Percentiles rank a stretch among this genome's conserved stretches.
Evolutionary conservation across 2,888 invertebrate species (phyloP).

Genomic region (Gibbula magus): DNA sequence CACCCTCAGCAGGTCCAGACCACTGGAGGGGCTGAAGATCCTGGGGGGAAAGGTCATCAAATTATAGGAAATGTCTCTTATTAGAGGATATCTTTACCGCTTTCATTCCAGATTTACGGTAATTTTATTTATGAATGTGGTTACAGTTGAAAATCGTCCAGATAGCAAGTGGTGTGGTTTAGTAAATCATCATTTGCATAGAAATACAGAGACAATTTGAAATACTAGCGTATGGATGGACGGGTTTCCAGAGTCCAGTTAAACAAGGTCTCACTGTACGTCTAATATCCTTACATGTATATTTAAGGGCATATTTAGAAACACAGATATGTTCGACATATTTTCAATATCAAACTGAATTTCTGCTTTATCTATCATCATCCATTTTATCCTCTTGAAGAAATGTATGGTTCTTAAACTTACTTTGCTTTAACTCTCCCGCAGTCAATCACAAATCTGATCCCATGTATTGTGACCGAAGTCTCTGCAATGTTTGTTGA

Average conservation of each 20-base stretch:
- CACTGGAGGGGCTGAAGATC: constrained; percentile 86
- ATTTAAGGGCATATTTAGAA: neutral
- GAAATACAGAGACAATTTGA: too few species aligned
- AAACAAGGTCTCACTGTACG: too few species aligned
- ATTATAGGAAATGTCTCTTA: too few species aligned
- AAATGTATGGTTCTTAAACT: constrained; percentile 39
- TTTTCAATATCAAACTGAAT: neutral
- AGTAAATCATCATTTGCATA: too few species aligned
- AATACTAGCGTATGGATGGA: too few species aligned
- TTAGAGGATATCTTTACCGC: too few species aligned
- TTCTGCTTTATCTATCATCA: neutral
- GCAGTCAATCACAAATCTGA: constrained; percentile 92
- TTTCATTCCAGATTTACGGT: too few species aligned
- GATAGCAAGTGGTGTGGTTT: too few species aligned
- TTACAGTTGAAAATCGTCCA: too few species aligned
- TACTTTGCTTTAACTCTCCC: constrained; percentile 93
- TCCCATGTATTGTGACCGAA: constrained; percentile 82
- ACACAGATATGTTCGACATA: neutral
- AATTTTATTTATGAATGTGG: too few species aligned
- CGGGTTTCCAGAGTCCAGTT: too few species aligned
- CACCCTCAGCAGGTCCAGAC: constrained; percentile 88
- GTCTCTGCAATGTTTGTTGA: constrained; percentile 81
- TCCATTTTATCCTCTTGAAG: neutral
- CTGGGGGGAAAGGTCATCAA: constrained; percentile 62
- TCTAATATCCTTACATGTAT: too few species aligned